A percentile compares a stretch with the other conserved stretches of the same genome.
Conservation (phyloP, 1,140 invertebrate genomes). For the Heliconius nattereri region DNA sequence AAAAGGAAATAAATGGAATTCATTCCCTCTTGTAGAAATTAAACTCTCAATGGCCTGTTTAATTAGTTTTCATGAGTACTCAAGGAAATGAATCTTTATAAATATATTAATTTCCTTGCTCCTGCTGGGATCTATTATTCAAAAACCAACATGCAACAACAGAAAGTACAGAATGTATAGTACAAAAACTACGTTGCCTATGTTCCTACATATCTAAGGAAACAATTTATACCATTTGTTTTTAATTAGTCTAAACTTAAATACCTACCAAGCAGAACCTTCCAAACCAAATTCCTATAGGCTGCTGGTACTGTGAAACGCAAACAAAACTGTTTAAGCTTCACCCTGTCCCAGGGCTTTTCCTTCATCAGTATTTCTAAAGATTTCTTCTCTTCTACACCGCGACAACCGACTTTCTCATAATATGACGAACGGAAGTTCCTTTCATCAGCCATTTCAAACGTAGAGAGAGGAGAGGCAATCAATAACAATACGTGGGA, state of each 20-base stretch:
- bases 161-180: too few relatives aligned
- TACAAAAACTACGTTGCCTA: too few relatives aligned
- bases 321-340: conserved; percentile 92
- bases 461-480: conserved; percentile 22
- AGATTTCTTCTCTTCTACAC: conserved; percentile 95
- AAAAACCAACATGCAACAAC: too few relatives aligned
- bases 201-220: background rate
- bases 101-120: too few relatives aligned
- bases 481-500: conserved; percentile 31
- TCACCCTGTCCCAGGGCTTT: conserved; percentile 89
- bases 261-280: conserved; percentile 87
- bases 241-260: background rate
- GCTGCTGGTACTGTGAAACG: conserved; percentile 90
- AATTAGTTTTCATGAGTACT: too few relatives aligned
- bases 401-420: conserved; percentile 93
- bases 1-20: too few relatives aligned
- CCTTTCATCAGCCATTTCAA: conserved; percentile 84
- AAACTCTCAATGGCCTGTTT: too few relatives aligned
- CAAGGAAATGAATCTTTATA: too few relatives aligned
- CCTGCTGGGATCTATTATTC: too few relatives aligned
- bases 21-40: too few relatives aligned
- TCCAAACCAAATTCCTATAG: conserved; percentile 93
- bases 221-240: background rate
- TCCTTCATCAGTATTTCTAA: conserved; percentile 95
- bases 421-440: conserved; percentile 96